phyloP scores from a whole-genome alignment of 2,888 invertebrate species.

The Oscheius sp. region DNA sequence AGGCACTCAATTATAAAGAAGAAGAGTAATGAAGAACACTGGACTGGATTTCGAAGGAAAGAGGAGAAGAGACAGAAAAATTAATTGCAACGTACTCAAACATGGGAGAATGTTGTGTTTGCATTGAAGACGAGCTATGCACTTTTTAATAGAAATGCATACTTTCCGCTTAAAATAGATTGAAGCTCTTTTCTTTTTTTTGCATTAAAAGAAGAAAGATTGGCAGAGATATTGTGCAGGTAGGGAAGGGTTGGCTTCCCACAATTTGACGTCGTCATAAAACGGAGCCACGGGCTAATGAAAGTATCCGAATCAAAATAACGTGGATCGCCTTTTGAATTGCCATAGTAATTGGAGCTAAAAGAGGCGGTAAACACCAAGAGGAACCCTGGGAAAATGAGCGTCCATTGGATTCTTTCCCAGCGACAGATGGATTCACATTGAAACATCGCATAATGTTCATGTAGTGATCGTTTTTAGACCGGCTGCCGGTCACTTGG shows the following conservation, averaged over 20 bases:
- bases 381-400: neutral
- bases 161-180: neutral
- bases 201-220: no score
- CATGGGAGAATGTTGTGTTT: slow-evolving; percentile 17
- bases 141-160: neutral
- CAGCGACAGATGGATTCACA: slow-evolving; percentile 30
- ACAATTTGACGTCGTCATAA: neutral
- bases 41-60: neutral
- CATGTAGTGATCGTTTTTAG: slow-evolving; percentile 34
- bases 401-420: neutral
- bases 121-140: neutral
- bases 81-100: slow-evolving; percentile 20
- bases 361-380: no score
- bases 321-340: neutral
- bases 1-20: slow-evolving; percentile 20
- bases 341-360: neutral
- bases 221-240: no score
- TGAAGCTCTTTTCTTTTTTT: neutral
- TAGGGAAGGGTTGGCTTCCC: no score
- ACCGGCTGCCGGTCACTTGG: slow-evolving; percentile 29
- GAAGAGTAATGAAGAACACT: slow-evolving; percentile 9
- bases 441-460: slow-evolving; percentile 33
- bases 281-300: slow-evolving; percentile 9
- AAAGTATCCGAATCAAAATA: neutral
- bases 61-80: neutral